These are phyloP conservation scores for Drosophila recens DNA, from an alignment of 2,888 invertebrate genomes.

Conservation along the genomic window DNA sequence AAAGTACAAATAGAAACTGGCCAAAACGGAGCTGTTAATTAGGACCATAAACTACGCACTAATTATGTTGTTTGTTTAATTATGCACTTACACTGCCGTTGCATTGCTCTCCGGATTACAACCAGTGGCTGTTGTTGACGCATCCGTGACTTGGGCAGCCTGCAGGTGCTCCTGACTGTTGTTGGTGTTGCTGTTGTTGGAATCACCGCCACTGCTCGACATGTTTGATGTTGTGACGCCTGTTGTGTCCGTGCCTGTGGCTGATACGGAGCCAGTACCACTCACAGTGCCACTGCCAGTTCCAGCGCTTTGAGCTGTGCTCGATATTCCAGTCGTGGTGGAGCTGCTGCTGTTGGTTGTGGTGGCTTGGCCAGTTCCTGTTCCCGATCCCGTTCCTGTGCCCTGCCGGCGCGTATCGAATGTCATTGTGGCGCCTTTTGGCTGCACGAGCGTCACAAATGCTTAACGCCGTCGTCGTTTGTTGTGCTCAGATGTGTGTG, in stretches of 20 bases:
- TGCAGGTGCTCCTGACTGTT: slow-evolving; percentile 43
- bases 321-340: slow-evolving; percentile 59
- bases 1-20: neutral
- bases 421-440: slow-evolving; percentile 79
- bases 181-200: slow-evolving; percentile 49
- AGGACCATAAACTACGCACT: slow-evolving; percentile 9
- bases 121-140: slow-evolving; percentile 49
- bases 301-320: slow-evolving; percentile 59
- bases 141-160: slow-evolving; percentile 28
- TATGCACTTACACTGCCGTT: slow-evolving; percentile 62
- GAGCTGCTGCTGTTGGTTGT: slow-evolving; percentile 52
- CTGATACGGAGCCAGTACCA: slow-evolving; percentile 49
- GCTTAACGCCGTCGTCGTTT: slow-evolving; percentile 56
- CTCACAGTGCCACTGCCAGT: slow-evolving; percentile 43
- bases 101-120: slow-evolving; percentile 64
- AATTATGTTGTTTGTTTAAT: neutral
- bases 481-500: slow-evolving; percentile 22
- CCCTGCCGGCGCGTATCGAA: slow-evolving; percentile 84
- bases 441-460: slow-evolving; percentile 47
- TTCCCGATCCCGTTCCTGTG: slow-evolving; percentile 64
- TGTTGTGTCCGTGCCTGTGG: slow-evolving; percentile 40
- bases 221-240: slow-evolving; percentile 49
- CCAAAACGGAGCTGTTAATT: neutral
- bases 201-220: slow-evolving; percentile 58
- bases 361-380: slow-evolving; percentile 56